phyloP scores from a whole-genome alignment of 2,888 invertebrate species.

The Himalopsyche tibetana region DNA sequence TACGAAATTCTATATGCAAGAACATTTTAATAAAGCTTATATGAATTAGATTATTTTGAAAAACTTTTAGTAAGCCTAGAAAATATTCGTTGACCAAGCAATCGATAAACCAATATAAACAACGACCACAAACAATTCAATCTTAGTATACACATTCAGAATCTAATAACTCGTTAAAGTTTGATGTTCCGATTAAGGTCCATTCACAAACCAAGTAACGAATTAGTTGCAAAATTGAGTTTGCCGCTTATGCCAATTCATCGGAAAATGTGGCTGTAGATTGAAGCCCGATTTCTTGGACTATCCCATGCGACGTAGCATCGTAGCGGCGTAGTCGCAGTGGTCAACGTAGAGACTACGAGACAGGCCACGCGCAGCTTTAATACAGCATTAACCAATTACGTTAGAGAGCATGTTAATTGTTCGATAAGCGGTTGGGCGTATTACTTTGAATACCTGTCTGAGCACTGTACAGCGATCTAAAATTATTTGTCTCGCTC shows the following conservation, averaged over 20 bases:
- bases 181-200: neutral
- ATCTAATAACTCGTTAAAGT: constrained; percentile 1
- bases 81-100: neutral
- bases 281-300: constrained; percentile 12
- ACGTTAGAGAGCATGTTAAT: constrained; percentile 61
- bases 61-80: no score
- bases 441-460: constrained; percentile 61
- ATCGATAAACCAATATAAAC: neutral
- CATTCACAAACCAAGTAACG: neutral
- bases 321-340: constrained; percentile 11
- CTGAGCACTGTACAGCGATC: neutral
- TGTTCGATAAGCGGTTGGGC: constrained; percentile 62
- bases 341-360: constrained; percentile 24
- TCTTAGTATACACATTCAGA: neutral
- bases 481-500: neutral
- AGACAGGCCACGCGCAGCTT: neutral
- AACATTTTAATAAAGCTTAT: no score
- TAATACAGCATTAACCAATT: constrained; percentile 62
- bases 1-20: no score
- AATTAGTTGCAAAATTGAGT: constrained; percentile 34
- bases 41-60: no score
- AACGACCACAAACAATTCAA: neutral
- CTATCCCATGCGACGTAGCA: constrained; percentile 21
- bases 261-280: constrained; percentile 11
- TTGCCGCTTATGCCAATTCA: constrained; percentile 32